A percentile compares a stretch with the other conserved stretches of the same genome.
Conservation (phyloP, 1,140 invertebrate genomes). For the Panulirus ornatus region DNA sequence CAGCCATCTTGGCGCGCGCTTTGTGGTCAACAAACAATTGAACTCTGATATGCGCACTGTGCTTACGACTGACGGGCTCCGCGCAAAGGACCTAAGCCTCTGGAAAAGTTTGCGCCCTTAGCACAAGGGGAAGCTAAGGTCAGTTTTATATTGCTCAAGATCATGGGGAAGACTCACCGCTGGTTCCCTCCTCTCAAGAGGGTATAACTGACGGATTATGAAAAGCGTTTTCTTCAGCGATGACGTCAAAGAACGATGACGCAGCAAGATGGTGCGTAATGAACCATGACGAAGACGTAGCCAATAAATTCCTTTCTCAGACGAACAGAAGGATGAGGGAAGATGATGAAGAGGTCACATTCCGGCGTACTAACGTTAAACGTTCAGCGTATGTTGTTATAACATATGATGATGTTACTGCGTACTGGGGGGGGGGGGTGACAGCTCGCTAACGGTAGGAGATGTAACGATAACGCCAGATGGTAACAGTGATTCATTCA, state of each 20-base stretch:
- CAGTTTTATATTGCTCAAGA: not conserved
- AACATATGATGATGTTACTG: too few species aligned
- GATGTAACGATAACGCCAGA: too few species aligned
- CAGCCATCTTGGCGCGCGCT: constrained; percentile 62
- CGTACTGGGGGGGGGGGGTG: too few species aligned
- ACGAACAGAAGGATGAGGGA: not conserved
- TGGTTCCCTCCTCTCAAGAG: not conserved
- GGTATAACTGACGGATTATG: constrained; percentile 72
- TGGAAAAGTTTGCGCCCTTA: not conserved
- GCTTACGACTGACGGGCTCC: constrained; percentile 33
- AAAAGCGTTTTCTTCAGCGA: constrained; percentile 62
- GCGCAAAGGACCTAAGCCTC: not conserved
- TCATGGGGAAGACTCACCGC: not conserved
- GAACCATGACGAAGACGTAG: constrained; percentile 67
- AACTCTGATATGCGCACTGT: constrained; percentile 69
- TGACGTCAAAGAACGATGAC: constrained; percentile 67
- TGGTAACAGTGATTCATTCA: too few species aligned
- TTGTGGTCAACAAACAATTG: constrained; percentile 72
- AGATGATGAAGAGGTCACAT: too few species aligned
- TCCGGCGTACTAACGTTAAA: too few species aligned
- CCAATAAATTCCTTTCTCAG: constrained; percentile 57
- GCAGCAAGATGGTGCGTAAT: constrained; percentile 43
- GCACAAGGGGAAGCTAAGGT: not conserved
- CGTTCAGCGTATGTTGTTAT: too few species aligned
- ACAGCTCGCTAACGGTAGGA: too few species aligned